A percentile compares a stretch with the other conserved stretches of the same genome.
Conservation (phyloP, 2,888 invertebrate genomes). For the Luperina testacea region DNA sequence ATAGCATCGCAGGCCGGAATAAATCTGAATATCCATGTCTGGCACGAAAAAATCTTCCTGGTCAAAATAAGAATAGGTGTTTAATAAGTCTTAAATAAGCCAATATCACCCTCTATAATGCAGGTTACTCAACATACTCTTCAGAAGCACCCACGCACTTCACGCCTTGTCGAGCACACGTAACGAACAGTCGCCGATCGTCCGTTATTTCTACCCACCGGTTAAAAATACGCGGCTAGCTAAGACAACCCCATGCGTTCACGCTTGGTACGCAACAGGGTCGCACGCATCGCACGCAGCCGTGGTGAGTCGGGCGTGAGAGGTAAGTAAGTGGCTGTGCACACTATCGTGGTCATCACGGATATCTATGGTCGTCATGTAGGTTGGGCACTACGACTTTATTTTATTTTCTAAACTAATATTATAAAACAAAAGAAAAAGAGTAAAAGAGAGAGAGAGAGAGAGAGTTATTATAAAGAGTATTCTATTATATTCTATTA, state of each 20-base stretch:
- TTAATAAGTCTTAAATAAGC: not conserved
- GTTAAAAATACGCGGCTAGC: constrained; percentile 58
- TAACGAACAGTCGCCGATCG: constrained; percentile 29
- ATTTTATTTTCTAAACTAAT: not conserved
- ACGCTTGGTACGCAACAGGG: constrained; percentile 55
- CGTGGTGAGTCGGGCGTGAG: constrained; percentile 42
- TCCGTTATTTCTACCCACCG: constrained; percentile 48
- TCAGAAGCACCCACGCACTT: constrained; percentile 44
- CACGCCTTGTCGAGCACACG: constrained; percentile 40
- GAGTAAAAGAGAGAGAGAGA: no score
- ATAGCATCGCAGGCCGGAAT: no score
- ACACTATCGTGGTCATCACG: constrained; percentile 17
- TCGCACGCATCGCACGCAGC: constrained; percentile 62
- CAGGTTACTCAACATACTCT: constrained; percentile 12
- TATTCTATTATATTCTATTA: no score
- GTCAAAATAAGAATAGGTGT: not conserved
- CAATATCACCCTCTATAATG: not conserved
- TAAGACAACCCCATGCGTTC: constrained; percentile 59
- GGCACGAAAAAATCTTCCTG: not conserved
- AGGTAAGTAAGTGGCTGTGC: constrained; percentile 16
- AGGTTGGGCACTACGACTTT: not conserved
- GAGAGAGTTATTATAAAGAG: no score
- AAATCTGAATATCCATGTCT: no score
- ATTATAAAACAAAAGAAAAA: no score
- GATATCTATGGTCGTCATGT: not conserved